Base-by-base conservation (phyloP, 2,888 invertebrate genomes). In the Phaonia tiefii region DNA sequence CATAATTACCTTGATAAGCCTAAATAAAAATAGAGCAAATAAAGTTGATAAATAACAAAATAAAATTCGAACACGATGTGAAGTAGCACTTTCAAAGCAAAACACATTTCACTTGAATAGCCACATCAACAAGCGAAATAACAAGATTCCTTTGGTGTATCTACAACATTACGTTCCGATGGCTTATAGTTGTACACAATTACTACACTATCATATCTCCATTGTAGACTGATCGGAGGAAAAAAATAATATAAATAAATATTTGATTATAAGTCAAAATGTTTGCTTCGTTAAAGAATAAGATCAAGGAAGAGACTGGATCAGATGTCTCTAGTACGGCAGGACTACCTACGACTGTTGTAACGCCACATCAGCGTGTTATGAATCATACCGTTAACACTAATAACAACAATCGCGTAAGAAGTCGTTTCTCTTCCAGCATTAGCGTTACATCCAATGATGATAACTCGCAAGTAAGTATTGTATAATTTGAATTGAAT, bases 261-360 rank as follows among this genome's bases (percentile, higher is more conserved):
- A 67, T 17, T 66, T 31, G 8, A 26, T 15, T 60, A n/a, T 44
- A 37, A 20, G 20, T 20, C 15, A 22, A 86, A 88, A 97, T 97
- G 97, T 97, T 97, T 90, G 95, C 96, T 69, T 95, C 95, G 87
- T 91, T 97, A 84, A 97, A 97, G 91, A 96, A 96, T 91, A 96
- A 96, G 92, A 96, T 97, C 86, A 95, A 95, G 86, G 96, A 96
- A 90, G 97, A 97, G 92, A 96, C 96, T 83, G 96, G 96, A 66
- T 95, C 94, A 89, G 96, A 96, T 90, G 92, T 96, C 60, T 92
- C 85, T 63, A n/a, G 78, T 8, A 83, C 80, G 67, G 8, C 58
- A 37, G 77, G 71, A 46, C 17, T 78, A 63, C 83, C 85, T 10
- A 71, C 79, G 44, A 74, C 74, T 8, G 4, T 8, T 8, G 31